Evolutionary conservation across 2,797 vertebrate species (phyloP).

Genomic region (Brachymystax lenok): DNA sequence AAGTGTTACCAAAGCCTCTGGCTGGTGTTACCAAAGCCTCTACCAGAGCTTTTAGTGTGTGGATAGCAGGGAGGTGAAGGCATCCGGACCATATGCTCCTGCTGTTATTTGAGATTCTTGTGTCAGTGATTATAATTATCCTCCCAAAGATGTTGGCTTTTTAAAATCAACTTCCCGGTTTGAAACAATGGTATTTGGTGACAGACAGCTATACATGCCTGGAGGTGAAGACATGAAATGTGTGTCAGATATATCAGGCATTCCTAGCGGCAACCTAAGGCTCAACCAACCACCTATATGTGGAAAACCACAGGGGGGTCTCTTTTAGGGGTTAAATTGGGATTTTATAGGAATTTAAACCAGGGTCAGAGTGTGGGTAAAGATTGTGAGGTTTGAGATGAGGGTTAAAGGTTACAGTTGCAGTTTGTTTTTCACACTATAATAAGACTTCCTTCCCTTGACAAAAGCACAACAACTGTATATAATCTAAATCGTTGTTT

Average conservation of each 20-base stretch:
- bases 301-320: too few relatives aligned
- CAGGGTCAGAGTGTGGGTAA: not conserved
- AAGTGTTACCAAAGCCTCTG: too few relatives aligned
- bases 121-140: constrained; percentile 25
- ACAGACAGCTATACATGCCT: constrained; percentile 46
- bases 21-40: not conserved
- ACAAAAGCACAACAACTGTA: not conserved
- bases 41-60: not conserved
- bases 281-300: too few relatives aligned
- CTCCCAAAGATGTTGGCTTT: constrained; percentile 36
- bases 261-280: not conserved
- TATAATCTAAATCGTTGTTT: not conserved
- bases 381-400: not conserved
- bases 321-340: too few relatives aligned
- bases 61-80: too few relatives aligned
- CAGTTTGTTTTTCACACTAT: not conserved
- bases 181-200: constrained; percentile 34
- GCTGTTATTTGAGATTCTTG: not conserved
- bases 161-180: constrained; percentile 19
- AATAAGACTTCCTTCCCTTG: not conserved
- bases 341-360: not conserved
- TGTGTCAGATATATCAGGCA: not conserved
- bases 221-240: constrained; percentile 23
- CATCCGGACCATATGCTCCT: too few relatives aligned
- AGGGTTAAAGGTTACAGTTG: not conserved